Evolutionary conservation across 1,140 invertebrate genomes (phyloP).

Genomic region (Caenorhabditis briggsae): DNA sequence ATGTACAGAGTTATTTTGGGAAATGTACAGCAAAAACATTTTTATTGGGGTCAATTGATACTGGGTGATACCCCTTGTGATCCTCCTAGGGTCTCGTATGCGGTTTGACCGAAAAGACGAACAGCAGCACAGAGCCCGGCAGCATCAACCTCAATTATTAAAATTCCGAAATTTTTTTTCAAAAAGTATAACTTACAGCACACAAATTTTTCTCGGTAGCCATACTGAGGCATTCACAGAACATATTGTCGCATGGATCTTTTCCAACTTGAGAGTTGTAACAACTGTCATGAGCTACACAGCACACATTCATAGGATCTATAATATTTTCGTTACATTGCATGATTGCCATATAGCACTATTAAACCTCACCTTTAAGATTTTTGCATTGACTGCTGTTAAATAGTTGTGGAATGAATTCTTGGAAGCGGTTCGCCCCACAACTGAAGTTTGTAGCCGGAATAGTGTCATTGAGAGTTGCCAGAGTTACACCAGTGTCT

Average conservation of each 20-base stretch:
- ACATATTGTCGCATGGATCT: conserved; percentile 5
- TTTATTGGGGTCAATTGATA: background rate
- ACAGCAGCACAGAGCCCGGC: conserved; percentile 27
- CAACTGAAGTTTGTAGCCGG: conserved; percentile 10
- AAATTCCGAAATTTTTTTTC: too few species aligned
- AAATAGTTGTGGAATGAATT: conserved; percentile 23
- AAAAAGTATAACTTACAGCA: background rate
- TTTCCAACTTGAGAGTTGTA: conserved; percentile 21
- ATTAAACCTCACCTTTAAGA: background rate
- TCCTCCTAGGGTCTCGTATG: conserved; percentile 17
- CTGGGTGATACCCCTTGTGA: background rate
- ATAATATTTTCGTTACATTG: too few species aligned
- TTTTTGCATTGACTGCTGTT: conserved; percentile 29
- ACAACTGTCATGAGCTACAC: conserved; percentile 22
- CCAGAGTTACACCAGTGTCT: conserved; percentile 30
- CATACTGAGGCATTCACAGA: conserved; percentile 10
- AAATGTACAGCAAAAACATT: background rate
- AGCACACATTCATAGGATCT: conserved; percentile 36
- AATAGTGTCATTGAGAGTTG: conserved; percentile 4
- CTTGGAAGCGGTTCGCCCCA: conserved; percentile 3
- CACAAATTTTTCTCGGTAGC: conserved; percentile 24
- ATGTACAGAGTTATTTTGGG: background rate
- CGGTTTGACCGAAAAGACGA: conserved; percentile 10
- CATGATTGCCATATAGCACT: too few species aligned
- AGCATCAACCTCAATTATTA: background rate